Percentiles rank a stretch among this genome's conserved stretches.
phyloP scores from a whole-genome alignment of 2,888 invertebrate species.

The Sarcophaga variegata region DNA sequence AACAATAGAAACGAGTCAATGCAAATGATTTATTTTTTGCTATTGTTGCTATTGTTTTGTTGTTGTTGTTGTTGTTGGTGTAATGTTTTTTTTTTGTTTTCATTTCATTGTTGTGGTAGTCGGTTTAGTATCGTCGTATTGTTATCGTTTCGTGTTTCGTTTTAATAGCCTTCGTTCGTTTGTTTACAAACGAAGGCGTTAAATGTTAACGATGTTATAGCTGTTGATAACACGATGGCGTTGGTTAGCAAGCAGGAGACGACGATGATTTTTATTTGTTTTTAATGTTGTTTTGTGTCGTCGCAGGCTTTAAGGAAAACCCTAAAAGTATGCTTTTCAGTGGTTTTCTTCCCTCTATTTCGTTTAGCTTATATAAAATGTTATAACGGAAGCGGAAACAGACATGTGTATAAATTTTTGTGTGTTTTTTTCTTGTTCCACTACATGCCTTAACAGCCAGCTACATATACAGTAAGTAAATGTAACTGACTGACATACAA shows the following conservation, averaged over 20 bases:
- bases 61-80: conserved; percentile 42
- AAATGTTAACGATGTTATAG: conserved; percentile 40
- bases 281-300: neutral
- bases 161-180: conserved; percentile 4
- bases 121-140: neutral
- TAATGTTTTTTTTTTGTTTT: conserved; percentile 44
- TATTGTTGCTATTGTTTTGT: conserved; percentile 33
- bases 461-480: neutral
- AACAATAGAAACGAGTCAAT: conserved; percentile 76
- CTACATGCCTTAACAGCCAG: neutral
- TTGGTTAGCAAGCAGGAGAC: neutral
- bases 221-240: conserved; percentile 4
- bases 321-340: neutral
- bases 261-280: conserved; percentile 19
- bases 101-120: conserved; percentile 1
- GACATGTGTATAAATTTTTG: conserved; percentile 76
- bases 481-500: conserved; percentile 12
- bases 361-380: neutral
- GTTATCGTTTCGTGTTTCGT: conserved; percentile 14
- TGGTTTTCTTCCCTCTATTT: neutral
- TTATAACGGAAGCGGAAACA: conserved; percentile 75
- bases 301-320: neutral
- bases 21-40: conserved; percentile 51
- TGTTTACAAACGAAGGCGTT: conserved; percentile 34
- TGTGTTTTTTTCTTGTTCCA: neutral